These are phyloP conservation scores for Neogale vison DNA, from an alignment of 2,113 vertebrate species.

Conservation along the genomic window DNA sequence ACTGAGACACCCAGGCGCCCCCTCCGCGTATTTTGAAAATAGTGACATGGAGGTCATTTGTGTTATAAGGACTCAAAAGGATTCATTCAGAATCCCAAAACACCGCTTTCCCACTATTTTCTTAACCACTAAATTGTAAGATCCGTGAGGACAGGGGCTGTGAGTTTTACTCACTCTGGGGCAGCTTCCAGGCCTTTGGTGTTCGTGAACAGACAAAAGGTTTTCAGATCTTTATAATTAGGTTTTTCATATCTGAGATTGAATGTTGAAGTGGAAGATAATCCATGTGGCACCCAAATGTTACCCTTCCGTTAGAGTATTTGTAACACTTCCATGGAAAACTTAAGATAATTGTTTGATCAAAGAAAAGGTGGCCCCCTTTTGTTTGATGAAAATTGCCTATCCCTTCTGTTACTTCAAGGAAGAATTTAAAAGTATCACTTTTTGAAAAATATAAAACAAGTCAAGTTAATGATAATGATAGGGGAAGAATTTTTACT, in stretches of 20 bases:
- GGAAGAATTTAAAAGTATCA: conserved; percentile 52
- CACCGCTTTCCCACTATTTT: neutral
- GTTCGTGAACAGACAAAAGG: neutral
- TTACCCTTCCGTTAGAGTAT: neutral
- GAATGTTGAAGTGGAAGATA: neutral
- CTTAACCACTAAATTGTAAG: neutral
- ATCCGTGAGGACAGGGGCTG: neutral
- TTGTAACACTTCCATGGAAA: neutral
- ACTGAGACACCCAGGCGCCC: too few species aligned
- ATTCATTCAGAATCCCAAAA: neutral
- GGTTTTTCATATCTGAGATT: neutral
- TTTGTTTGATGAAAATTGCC: conserved; percentile 48
- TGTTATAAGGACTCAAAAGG: neutral
- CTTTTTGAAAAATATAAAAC: conserved; percentile 70
- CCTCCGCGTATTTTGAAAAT: neutral
- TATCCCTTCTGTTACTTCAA: conserved; percentile 58
- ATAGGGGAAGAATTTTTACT: conserved; percentile 71
- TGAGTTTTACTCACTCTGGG: neutral
- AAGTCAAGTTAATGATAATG: conserved; percentile 78
- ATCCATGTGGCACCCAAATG: neutral
- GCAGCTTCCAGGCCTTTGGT: neutral
- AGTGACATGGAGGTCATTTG: neutral
- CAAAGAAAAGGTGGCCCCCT: neutral
- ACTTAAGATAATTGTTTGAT: neutral
- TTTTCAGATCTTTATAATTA: neutral